Base-by-base conservation (phyloP, 35 echinoderm and acorn worm genomes). In the Ptychodera flava region DNA sequence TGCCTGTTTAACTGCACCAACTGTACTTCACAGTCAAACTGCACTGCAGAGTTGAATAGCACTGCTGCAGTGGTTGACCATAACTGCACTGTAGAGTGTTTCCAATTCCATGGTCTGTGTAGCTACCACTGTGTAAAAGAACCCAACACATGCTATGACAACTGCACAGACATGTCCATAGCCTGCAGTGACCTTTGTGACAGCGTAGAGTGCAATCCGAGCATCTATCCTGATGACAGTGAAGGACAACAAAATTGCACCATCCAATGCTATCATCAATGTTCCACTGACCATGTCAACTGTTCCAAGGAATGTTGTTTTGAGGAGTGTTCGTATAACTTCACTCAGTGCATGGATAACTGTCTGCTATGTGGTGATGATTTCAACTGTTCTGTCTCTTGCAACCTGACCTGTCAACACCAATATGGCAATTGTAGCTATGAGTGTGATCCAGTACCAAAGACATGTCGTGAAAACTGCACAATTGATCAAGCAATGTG, bases 1-100 rank as follows among this genome's bases (percentile, higher is more conserved):
- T 94, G 93, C 79, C 78, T 88, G 0, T n/a, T 22, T 28, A 76
- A 85, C 16, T 94, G 93, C 37, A 85, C 77, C 37, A 76, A 85
- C 37, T 94, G 93, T 45, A 14, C 77, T 33, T 45, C 78, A 31
- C 36, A 29, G 2, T 38, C 76, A 1, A 78, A 83, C 34, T 94
- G 93, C 78, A 88, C 86, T 10, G 82, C 85, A 0, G 83, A 36
- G 6, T 0, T 36, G 10, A 37, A 64, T 22, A n/a, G n/a, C n/a
- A n/a, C n/a, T n/a, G n/a, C n/a, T n/a, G n/a, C n/a, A n/a, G n/a
- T n/a, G n/a, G n/a, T n/a, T n/a, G n/a, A n/a, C n/a, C 45, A 93
- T 33, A 33, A 86, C 16, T 94, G 93, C 36, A 84, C 77, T 1
- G 32, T 52, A 16, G 81, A 91, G 33, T 94, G 93, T 32, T 35